phyloP scores from a whole-genome alignment of 2,797 vertebrate genomes.

The Danio aesculapii region DNA sequence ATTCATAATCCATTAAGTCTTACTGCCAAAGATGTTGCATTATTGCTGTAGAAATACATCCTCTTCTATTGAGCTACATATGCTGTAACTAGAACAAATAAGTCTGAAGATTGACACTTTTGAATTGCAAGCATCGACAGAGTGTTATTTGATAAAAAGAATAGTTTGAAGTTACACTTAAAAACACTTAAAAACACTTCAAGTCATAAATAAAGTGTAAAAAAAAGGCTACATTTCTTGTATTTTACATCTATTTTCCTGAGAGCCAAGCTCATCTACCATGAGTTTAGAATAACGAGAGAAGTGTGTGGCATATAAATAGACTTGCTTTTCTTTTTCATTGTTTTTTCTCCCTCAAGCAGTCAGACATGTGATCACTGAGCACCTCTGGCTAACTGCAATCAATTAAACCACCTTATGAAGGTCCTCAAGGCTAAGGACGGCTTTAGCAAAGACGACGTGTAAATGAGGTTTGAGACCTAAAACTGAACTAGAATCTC shows the following conservation, averaged over 20 bases:
- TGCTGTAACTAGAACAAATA: neutral
- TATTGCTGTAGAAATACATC: neutral
- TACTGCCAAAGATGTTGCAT: neutral
- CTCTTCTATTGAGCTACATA: neutral
- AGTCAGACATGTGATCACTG: slow-evolving; percentile 66
- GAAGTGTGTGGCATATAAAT: slow-evolving; percentile 26
- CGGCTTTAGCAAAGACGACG: slow-evolving; percentile 53
- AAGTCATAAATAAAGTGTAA: neutral
- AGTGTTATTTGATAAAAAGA: neutral
- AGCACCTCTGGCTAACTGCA: slow-evolving; percentile 68
- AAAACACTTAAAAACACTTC: neutral
- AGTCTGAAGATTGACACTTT: neutral
- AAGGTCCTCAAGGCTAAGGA: slow-evolving; percentile 64
- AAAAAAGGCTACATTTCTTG: slow-evolving; percentile 7
- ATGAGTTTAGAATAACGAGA: slow-evolving; percentile 22
- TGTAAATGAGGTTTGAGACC: slow-evolving; percentile 69
- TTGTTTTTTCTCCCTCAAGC: neutral
- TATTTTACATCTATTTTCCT: neutral
- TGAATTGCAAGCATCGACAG: neutral
- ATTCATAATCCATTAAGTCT: neutral
- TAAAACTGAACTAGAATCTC: slow-evolving; percentile 57
- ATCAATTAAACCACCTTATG: slow-evolving; percentile 73
- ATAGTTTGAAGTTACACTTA: neutral
- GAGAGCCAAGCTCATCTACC: neutral
- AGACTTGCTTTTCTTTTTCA: slow-evolving; percentile 10